Conservation (phyloP, 2,113 vertebrate species). For the Pseudopipra pipra region DNA sequence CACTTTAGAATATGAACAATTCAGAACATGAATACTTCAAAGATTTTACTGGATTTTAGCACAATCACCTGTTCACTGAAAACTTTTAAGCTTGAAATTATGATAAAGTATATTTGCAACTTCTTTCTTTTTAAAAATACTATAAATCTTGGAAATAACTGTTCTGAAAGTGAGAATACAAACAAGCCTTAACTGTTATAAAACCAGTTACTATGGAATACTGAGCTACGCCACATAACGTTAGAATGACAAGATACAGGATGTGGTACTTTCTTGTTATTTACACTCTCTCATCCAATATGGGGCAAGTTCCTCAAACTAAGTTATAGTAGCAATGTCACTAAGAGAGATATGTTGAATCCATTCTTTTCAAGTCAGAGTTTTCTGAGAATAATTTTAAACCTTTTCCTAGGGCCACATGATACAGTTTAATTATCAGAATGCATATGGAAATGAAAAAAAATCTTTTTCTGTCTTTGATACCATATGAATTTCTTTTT, state of each 20-base stretch:
- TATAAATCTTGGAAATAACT: neutral
- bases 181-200: neutral
- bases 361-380: neutral
- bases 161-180: neutral
- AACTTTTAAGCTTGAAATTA: neutral
- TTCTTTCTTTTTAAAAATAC: neutral
- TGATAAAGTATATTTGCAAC: neutral
- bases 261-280: neutral
- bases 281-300: neutral
- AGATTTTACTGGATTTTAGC: neutral
- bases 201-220: neutral
- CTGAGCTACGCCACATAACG: neutral
- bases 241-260: neutral
- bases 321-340: neutral
- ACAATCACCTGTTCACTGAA: neutral
- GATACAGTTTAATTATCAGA: neutral
- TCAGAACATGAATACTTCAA: neutral
- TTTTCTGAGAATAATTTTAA: neutral
- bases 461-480: neutral
- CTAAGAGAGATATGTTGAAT: neutral
- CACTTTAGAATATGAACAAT: neutral
- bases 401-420: neutral
- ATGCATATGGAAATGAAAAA: neutral
- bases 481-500: neutral
- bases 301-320: neutral